Conservation (phyloP, 2,113 vertebrate genomes). For the Ciconia stormi region DNA sequence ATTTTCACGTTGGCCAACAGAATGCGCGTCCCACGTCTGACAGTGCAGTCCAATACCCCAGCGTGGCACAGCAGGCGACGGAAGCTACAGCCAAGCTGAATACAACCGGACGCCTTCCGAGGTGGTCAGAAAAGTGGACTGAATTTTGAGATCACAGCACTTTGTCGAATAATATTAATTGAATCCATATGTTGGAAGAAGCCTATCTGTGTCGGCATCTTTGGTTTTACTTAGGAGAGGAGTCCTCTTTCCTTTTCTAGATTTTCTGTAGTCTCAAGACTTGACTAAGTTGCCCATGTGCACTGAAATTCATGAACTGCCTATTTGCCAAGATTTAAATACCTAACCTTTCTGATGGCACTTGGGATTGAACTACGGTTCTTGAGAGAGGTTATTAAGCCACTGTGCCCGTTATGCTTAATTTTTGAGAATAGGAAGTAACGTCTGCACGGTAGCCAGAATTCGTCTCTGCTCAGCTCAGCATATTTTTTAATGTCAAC, state of each 20-base stretch:
- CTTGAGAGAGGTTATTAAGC: slow-evolving; percentile 57
- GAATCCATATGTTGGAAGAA: background rate
- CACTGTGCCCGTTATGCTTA: background rate
- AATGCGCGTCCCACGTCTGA: too few relatives aligned
- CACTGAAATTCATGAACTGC: slow-evolving; percentile 16
- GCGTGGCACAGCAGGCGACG: too few relatives aligned
- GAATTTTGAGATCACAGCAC: background rate
- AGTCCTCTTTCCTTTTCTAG: background rate
- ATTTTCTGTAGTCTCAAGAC: background rate
- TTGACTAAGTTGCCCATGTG: background rate
- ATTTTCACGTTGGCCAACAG: background rate
- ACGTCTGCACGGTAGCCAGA: slow-evolving; percentile 8
- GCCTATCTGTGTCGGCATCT: background rate
- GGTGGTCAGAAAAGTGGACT: background rate
- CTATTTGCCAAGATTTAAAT: slow-evolving; percentile 61
- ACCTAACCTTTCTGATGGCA: slow-evolving; percentile 62
- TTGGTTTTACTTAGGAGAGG: background rate
- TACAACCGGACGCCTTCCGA: background rate
- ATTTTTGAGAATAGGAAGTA: slow-evolving; percentile 31
- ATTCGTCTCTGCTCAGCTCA: slow-evolving; percentile 39
- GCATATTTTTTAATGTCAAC: slow-evolving; percentile 69
- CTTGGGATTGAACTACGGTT: slow-evolving; percentile 37
- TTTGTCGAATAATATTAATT: background rate
- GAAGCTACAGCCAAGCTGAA: background rate
- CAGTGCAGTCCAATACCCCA: background rate